Percentiles rank a stretch among this genome's conserved stretches.
Conservation (phyloP, 1,140 invertebrate genomes). For the Drosophila funebris region DNA sequence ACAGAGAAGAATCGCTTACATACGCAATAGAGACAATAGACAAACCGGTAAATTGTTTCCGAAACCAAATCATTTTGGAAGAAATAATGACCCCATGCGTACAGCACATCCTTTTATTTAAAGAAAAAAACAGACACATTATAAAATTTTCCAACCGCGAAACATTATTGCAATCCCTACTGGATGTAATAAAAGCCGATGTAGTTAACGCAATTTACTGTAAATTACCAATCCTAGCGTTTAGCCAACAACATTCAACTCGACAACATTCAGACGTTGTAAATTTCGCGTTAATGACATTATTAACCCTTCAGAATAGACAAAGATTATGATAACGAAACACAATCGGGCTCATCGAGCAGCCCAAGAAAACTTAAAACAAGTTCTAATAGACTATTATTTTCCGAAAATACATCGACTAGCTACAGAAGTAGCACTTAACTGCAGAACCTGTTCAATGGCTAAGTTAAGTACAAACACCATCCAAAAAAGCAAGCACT, state of each 20-base stretch:
- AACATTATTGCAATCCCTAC: not conserved
- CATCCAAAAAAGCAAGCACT: not conserved
- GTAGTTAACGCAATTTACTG: conserved; percentile 11
- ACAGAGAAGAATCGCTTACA: not conserved
- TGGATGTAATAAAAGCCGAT: not conserved
- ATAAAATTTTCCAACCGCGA: not conserved
- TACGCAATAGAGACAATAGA: not conserved
- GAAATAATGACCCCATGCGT: not conserved
- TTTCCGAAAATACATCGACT: conserved; percentile 1
- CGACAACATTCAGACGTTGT: not conserved
- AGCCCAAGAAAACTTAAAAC: conserved; percentile 2
- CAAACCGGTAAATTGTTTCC: not conserved
- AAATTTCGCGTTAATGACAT: not conserved
- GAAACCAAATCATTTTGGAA: conserved; percentile 1
- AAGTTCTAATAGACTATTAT: conserved; percentile 3
- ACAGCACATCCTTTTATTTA: too few species aligned
- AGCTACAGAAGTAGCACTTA: not conserved
- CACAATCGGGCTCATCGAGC: not conserved
- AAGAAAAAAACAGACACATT: not conserved
- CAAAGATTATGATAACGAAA: not conserved
- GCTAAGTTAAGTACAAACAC: not conserved
- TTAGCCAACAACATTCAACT: not conserved
- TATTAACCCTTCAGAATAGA: not conserved
- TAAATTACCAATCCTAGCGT: not conserved
- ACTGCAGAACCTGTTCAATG: conserved; percentile 1